Conservation (phyloP, 92 coral and sea anemone genomes). For the Umimayanthus kanabou region DNA sequence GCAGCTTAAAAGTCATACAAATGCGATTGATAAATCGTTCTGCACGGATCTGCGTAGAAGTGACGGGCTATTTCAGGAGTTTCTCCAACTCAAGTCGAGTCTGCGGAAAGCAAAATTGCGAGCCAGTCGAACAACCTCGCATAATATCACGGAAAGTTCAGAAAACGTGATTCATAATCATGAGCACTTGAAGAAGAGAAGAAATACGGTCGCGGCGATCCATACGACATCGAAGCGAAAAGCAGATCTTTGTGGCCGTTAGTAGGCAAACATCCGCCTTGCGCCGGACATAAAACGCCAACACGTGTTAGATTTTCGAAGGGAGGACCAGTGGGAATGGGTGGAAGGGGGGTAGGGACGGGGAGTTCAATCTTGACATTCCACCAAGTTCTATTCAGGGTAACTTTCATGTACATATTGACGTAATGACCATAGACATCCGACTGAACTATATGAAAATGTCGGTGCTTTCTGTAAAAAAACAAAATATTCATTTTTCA, state of each 20-base stretch:
- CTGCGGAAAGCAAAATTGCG: conserved; percentile 65
- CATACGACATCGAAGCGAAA: neutral
- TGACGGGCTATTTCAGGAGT: conserved; percentile 83
- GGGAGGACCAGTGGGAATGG: neutral
- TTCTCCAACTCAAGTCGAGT: conserved; percentile 72
- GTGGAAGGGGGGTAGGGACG: neutral
- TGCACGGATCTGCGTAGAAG: conserved; percentile 63
- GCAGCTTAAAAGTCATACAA: conserved; percentile 63
- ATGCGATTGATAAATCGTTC: conserved; percentile 52
- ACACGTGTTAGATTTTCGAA: too few species aligned
- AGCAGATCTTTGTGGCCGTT: neutral
- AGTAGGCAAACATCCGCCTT: neutral
- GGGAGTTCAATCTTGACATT: too few species aligned
- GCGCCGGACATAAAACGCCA: neutral
- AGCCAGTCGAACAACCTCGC: conserved; percentile 67
- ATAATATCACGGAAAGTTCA: conserved; percentile 23
- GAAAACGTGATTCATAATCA: neutral
- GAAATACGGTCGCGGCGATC: conserved; percentile 30
- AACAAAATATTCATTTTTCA: neutral
- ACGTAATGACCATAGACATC: neutral
- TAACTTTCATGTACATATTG: neutral
- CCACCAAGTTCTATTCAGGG: neutral
- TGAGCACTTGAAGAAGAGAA: neutral
- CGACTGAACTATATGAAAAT: too few species aligned
- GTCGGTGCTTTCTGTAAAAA: too few species aligned